phyloP scores from a whole-genome alignment of 1,140 invertebrate species.

The Marisa cornuarietis region DNA sequence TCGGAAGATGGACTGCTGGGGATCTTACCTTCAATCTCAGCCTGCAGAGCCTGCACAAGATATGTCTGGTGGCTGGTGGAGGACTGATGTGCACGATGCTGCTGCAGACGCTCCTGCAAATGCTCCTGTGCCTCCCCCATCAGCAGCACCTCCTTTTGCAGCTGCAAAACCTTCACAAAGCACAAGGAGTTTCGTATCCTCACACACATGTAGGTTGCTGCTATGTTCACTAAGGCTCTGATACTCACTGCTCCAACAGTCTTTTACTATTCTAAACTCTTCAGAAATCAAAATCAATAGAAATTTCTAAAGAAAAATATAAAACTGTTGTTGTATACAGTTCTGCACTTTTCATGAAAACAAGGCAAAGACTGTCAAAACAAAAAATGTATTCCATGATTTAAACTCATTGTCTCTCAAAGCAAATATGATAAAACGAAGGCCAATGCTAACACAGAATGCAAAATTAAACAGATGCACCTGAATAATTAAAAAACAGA shows the following conservation, averaged over 20 bases:
- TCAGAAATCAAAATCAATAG: no score
- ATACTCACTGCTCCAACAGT: no score
- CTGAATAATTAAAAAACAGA: background rate
- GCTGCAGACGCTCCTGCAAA: slow-evolving; percentile 56
- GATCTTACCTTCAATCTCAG: slow-evolving; percentile 40
- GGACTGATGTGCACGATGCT: slow-evolving; percentile 25
- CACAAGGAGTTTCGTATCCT: background rate
- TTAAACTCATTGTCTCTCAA: no score
- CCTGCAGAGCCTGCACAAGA: slow-evolving; percentile 35
- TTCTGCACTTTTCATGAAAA: no score
- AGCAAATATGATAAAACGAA: no score
- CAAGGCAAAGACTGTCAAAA: no score
- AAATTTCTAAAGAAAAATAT: no score
- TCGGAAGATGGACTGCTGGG: background rate
- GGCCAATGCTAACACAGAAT: no score
- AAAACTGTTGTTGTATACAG: no score
- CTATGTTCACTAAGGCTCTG: no score
- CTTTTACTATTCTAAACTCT: no score
- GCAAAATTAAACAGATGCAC: background rate
- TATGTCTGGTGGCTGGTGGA: slow-evolving; percentile 33
- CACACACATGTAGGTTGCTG: background rate
- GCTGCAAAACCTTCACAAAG: slow-evolving; percentile 49
- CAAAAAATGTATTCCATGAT: no score
- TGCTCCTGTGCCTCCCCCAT: slow-evolving; percentile 64
- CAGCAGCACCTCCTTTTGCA: slow-evolving; percentile 62